These are phyloP conservation scores for Dipodomys ordii DNA, from an alignment of 2,113 vertebrate genomes.

Conservation along the genomic window DNA sequence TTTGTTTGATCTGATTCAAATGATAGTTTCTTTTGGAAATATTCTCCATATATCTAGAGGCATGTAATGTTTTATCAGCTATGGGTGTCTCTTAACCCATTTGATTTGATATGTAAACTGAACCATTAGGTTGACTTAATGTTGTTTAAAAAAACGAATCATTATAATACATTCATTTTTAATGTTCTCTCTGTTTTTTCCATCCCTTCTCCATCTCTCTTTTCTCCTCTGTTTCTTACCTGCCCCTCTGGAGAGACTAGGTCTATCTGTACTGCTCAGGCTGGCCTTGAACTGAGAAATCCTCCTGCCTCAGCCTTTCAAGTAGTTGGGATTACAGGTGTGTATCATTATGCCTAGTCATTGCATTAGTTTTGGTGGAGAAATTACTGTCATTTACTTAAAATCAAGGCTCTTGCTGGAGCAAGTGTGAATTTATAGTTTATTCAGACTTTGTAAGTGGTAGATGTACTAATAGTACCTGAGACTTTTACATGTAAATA, in stretches of 20 bases:
- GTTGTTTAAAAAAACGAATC: background rate
- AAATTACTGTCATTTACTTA: background rate
- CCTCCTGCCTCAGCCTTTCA: background rate
- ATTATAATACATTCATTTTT: too few species aligned
- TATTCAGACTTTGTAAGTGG: constrained; percentile 11
- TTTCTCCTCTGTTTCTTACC: too few species aligned
- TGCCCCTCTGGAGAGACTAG: too few species aligned
- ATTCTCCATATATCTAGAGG: background rate
- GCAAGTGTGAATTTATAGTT: constrained; percentile 15
- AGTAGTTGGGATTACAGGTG: background rate
- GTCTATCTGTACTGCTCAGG: background rate
- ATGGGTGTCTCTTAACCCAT: background rate
- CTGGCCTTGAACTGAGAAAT: background rate
- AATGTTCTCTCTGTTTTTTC: too few species aligned
- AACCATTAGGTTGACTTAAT: background rate
- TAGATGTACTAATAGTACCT: background rate
- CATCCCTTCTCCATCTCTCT: too few species aligned
- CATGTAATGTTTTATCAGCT: background rate
- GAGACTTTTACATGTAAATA: background rate
- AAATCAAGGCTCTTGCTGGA: background rate
- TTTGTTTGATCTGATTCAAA: background rate
- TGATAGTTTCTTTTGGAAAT: background rate
- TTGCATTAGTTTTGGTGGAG: background rate
- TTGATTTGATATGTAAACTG: background rate
- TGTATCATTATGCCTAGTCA: background rate